Base-by-base conservation (phyloP, 2,888 invertebrate species). In the Ornithoptera alexandrae region DNA sequence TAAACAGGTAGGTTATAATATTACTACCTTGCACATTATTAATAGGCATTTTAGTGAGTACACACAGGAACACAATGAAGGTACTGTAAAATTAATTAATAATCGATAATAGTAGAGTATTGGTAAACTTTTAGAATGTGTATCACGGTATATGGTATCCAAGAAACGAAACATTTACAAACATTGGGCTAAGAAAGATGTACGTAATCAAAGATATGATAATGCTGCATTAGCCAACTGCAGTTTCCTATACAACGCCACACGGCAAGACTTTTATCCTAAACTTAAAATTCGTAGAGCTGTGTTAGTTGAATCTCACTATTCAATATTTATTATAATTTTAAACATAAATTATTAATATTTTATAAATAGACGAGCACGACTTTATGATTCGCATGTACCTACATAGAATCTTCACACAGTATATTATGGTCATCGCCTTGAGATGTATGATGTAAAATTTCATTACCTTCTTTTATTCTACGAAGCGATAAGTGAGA, bases 221-320 rank as follows among this genome's bases (percentile, higher is more conserved):
- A 22, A 30, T 6, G 30, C 50, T 1, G 62, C 46, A 22, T 22
- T 15, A 22, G 2, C 20, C 69, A 69, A 64, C 0, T 75, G 77
- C 2, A 79, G 81, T 68, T 78, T 73, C 62, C 74, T 93, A 53
- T 84, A 83, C 22, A 79, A 82, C 6, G 90, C 88, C 0, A 30
- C 75, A 39, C 82, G 92, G 17, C 77, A 78, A 5, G 87, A 89
- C 24, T 87, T 88, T 73, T 86, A 85, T 68, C 86, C 90, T 0
- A 87, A 84, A 72, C 73, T 92, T 62, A 93, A 86, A 76, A 91
- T 94, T 69, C 86, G 94, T n/a, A 84, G 89, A 56, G 94, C 94
- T n/a, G 90, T 92, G 93, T 93, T 75, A 73, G 92, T 83, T 65
- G 62, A 12, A 56, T 63, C 50, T 57, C 18, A 30, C 12, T 42